A percentile compares a stretch with the other conserved stretches of the same genome.
phyloP scores from a whole-genome alignment of 2,888 invertebrate genomes.

The Branchellion lobata region DNA sequence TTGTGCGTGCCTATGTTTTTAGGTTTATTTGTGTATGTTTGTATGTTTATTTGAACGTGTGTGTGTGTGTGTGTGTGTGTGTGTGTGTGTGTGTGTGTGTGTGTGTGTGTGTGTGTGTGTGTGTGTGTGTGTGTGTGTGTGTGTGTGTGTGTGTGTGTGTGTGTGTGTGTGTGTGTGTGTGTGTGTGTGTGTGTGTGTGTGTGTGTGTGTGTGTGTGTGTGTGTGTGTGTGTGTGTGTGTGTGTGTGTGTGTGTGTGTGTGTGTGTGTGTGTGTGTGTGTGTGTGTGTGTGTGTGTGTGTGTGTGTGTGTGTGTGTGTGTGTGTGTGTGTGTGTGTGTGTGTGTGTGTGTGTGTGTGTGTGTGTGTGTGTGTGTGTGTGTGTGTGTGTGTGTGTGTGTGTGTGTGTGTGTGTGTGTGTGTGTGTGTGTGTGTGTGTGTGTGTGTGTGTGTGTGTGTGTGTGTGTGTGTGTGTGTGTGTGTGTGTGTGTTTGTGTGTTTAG shows the following conservation, averaged over 20 bases:
- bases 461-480: conserved; percentile 9
- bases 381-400: conserved; percentile 12
- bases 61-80: conserved; percentile 9
- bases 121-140: background rate
- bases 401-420: conserved; percentile 20
- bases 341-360: conserved; percentile 12
- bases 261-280: conserved; percentile 13
- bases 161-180: background rate
- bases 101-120: background rate
- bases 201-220: background rate
- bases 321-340: no score
- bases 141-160: background rate
- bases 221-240: background rate
- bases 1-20: background rate
- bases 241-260: no score
- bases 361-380: conserved; percentile 21
- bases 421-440: conserved; percentile 22
- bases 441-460: conserved; percentile 14
- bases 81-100: conserved; percentile 2
- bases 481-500: background rate
- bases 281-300: conserved; percentile 14
- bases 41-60: conserved; percentile 7
- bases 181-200: conserved; percentile 12
- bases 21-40: background rate
- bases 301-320: conserved; percentile 23